These are phyloP conservation scores for Limnephilus auricula DNA, from an alignment of 2,888 invertebrate species.

Conservation along the genomic window DNA sequence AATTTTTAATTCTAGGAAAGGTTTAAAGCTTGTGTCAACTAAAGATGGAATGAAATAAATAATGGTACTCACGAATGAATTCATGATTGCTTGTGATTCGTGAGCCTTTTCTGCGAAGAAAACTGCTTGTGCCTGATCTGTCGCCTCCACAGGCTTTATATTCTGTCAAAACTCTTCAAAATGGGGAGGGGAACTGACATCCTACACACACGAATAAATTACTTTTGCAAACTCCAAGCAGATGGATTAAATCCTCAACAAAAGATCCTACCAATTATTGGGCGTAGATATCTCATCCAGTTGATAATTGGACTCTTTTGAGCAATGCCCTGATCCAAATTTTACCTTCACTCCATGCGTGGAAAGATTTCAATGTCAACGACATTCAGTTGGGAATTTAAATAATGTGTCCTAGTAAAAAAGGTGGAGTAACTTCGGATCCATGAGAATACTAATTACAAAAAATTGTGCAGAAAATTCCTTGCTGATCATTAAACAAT, in stretches of 20 bases:
- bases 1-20: background rate
- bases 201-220: background rate
- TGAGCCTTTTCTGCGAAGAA: slow-evolving; percentile 59
- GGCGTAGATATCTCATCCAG: background rate
- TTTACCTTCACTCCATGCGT: slow-evolving; percentile 7
- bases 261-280: background rate
- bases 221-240: background rate
- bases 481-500: background rate
- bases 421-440: background rate
- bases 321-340: background rate
- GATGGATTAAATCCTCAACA: background rate
- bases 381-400: background rate
- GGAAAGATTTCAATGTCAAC: slow-evolving; percentile 15
- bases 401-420: background rate
- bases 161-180: background rate
- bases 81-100: slow-evolving; percentile 38
- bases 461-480: background rate
- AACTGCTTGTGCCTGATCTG: slow-evolving; percentile 58
- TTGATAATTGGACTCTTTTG: background rate
- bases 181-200: slow-evolving; percentile 9
- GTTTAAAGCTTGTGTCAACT: background rate
- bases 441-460: background rate
- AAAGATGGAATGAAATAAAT: background rate
- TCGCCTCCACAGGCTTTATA: slow-evolving; percentile 49
- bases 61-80: slow-evolving; percentile 49